phyloP scores from a whole-genome alignment of 2,113 vertebrate species.

The Chlorodrepanis virens region DNA sequence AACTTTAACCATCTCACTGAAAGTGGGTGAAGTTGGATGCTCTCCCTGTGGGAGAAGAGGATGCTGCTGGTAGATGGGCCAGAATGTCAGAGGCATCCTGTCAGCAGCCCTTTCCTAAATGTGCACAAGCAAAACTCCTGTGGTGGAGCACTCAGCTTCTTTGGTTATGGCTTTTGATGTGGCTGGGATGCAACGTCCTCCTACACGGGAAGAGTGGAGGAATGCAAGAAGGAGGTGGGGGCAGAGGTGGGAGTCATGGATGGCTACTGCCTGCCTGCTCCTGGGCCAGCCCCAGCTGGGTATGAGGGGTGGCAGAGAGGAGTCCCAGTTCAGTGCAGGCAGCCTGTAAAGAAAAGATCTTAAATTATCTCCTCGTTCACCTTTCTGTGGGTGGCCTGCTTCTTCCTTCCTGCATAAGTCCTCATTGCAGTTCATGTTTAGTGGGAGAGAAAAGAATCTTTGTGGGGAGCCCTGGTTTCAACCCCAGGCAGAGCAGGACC shows the following conservation, averaged over 20 bases:
- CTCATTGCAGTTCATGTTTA: neutral
- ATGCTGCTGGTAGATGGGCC: neutral
- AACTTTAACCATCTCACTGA: neutral
- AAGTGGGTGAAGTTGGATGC: neutral
- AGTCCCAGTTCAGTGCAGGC: neutral
- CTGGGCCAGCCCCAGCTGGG: fast-evolving
- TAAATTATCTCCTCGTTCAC: neutral
- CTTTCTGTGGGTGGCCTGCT: neutral
- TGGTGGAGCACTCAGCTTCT: neutral
- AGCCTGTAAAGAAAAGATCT: neutral
- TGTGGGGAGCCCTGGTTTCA: neutral
- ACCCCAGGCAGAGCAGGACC: fast-evolving
- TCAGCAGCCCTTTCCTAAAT: neutral
- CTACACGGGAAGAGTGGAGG: neutral
- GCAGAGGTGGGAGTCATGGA: neutral
- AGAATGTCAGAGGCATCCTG: neutral
- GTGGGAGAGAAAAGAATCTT: neutral
- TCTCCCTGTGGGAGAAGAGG: neutral
- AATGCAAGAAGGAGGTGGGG: neutral
- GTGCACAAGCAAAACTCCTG: neutral
- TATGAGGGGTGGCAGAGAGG: fast-evolving
- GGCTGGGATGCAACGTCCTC: neutral
- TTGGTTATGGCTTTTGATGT: neutral
- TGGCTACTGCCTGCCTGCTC: fast-evolving
- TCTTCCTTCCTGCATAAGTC: neutral